Evolutionary conservation across 2,113 vertebrate genomes (phyloP).

Genomic region (Hippocampus abdominalis): DNA sequence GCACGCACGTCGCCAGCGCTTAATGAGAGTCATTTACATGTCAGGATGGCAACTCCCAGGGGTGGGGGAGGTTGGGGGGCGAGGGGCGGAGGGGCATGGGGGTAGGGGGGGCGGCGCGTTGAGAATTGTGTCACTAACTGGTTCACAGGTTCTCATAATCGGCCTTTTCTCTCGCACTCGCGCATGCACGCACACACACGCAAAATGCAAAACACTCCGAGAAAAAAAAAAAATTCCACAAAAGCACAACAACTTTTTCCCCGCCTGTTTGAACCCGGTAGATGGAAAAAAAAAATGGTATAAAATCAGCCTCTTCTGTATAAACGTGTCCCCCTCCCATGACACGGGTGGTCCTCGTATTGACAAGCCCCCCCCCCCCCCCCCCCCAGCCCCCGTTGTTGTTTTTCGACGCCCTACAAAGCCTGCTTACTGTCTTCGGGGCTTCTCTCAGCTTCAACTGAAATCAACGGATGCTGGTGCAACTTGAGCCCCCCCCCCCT

Average conservation of each 20-base stretch:
- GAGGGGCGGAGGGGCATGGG: conserved; percentile 61
- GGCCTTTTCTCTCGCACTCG: conserved; percentile 56
- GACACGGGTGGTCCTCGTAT: too few relatives aligned
- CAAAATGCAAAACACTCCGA: conserved; percentile 38
- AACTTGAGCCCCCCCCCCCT: conserved; percentile 35
- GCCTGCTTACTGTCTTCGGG: too few relatives aligned
- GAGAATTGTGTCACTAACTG: conserved; percentile 74
- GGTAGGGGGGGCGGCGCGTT: conserved; percentile 64
- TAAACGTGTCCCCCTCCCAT: conserved; percentile 19
- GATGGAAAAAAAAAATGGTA: conserved; percentile 22
- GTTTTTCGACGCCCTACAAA: conserved; percentile 1
- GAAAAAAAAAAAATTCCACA: conserved; percentile 26
- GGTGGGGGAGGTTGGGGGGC: conserved; percentile 57
- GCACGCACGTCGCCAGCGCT: conserved; percentile 30
- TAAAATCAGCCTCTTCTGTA: conserved; percentile 39
- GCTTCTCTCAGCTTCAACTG: conserved; percentile 10
- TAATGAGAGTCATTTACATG: conserved; percentile 75
- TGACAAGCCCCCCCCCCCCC: too few relatives aligned
- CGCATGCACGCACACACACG: conserved; percentile 32
- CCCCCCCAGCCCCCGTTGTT: neutral
- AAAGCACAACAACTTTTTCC: neutral
- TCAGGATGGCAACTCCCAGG: conserved; percentile 66
- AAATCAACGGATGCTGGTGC: conserved; percentile 56
- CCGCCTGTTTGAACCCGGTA: conserved; percentile 26
- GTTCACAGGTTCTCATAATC: conserved; percentile 74